A percentile compares a stretch with the other conserved stretches of the same genome.
These are phyloP conservation scores for Elachura formosa DNA, from an alignment of 2,113 vertebrate genomes.

Conservation along the genomic window DNA sequence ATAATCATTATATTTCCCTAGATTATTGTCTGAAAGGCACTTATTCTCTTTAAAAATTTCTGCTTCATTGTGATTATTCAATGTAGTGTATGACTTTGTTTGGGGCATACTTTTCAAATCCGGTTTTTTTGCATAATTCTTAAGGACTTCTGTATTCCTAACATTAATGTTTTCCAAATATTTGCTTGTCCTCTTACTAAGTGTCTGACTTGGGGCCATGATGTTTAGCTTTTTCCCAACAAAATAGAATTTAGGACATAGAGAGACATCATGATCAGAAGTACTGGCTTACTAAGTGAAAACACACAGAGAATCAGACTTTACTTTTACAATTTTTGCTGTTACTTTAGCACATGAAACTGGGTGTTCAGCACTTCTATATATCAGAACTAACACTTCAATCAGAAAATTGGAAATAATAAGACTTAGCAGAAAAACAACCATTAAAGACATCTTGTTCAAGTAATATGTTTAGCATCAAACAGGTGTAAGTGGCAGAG, in stretches of 20 bases:
- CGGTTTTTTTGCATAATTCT: not conserved
- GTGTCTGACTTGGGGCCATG: not conserved
- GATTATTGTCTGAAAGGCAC: not conserved
- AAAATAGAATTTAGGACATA: not conserved
- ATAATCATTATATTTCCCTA: not conserved
- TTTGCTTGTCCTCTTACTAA: not conserved
- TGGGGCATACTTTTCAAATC: not conserved
- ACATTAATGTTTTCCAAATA: not conserved
- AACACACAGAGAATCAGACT: not conserved
- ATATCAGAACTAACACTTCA: not conserved
- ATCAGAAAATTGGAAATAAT: not conserved
- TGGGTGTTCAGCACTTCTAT: not conserved
- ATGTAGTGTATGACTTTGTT: not conserved
- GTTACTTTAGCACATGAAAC: not conserved
- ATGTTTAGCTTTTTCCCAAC: not conserved
- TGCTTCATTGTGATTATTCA: not conserved
- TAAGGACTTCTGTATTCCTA: not conserved
- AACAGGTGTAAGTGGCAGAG: not conserved
- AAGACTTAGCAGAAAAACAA: not conserved
- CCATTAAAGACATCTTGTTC: not conserved
- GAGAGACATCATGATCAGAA: not conserved
- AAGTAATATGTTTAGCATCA: not conserved
- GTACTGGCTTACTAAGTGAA: not conserved
- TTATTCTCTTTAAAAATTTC: not conserved
- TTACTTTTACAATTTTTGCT: not conserved